Evolutionary conservation across 2,797 vertebrate species (phyloP), one percentile per base, ranked within the genome.

Genomic region (Poecilia velifera): DNA sequence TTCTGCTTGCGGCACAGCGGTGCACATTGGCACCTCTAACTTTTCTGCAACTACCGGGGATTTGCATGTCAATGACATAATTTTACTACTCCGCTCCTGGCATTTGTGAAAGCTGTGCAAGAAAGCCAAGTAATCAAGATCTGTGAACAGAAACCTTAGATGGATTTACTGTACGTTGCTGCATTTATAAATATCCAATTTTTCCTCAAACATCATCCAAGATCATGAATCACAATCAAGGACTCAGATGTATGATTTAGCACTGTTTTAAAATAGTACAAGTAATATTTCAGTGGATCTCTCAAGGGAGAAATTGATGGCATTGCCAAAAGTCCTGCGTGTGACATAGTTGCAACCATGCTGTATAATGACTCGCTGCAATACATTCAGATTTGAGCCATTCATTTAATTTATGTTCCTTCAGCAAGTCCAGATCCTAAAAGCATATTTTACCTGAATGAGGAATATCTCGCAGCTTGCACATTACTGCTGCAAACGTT

Each of bases 11-110:
- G 93, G 94, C 91, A 92, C 91, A 92, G 92, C 87, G 93, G 92
- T 91, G 92, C 92, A 89, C 89, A 92, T 92, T 93, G 93, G 94
- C 94, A 93, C 86, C 89, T 93, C 92, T 93, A 87, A 92, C 88
- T 91, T 94, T 92, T 92, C 89, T 84, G 90, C 87, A 87, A 93
- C 92, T 92, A 83, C 66, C 83, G 90, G 36, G 71, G 90, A 95
- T 96, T 96, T 95, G 93, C 93, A 95, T 96, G 92, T 94, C 92
- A 95, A 96, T 94, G 83, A 91, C 86, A 80, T 86, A 79, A 90
- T 88, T 92, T 92, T 88, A 91, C 88, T 87, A 79, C 80, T 87
- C 87, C 81, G 91, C 91, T 92, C 91, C 93, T 90, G 89, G 89
- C 87, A 86, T 89, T 89, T 84, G 89, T 76, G 79, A 90, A 84